Evolutionary conservation across 2,797 vertebrate genomes (phyloP).

Genomic region (Gymnopithys bicolor): DNA sequence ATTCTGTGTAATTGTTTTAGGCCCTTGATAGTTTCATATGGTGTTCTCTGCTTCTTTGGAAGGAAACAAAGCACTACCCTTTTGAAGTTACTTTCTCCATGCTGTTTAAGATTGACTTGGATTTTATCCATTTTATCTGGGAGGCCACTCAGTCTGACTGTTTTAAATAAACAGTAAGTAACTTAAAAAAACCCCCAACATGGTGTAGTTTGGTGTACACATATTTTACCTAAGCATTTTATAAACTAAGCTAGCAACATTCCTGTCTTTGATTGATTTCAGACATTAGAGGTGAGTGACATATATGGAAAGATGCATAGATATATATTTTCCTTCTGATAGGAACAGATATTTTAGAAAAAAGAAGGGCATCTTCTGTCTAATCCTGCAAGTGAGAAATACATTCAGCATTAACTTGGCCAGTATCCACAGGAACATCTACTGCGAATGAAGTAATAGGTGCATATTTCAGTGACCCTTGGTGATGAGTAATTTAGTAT

Average conservation of each 20-base stretch:
- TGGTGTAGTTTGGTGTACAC: not conserved
- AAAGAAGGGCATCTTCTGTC: not conserved
- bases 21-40: not conserved
- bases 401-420: not conserved
- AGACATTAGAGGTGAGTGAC: not conserved
- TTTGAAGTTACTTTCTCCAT: not conserved
- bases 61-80: not conserved
- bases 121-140: not conserved
- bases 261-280: not conserved
- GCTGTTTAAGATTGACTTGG: not conserved
- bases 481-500: constrained; percentile 45
- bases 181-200: accelerated
- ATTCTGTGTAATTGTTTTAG: not conserved
- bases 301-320: not conserved
- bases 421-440: not conserved
- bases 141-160: not conserved
- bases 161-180: not conserved
- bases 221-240: not conserved
- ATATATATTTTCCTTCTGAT: not conserved
- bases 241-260: not conserved
- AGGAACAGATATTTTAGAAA: not conserved
- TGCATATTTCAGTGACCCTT: constrained; percentile 41
- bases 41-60: not conserved
- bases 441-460: constrained; percentile 48
- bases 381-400: not conserved